Conservation (phyloP, 2,113 vertebrate species). For the Laterallus jamaicensis region DNA sequence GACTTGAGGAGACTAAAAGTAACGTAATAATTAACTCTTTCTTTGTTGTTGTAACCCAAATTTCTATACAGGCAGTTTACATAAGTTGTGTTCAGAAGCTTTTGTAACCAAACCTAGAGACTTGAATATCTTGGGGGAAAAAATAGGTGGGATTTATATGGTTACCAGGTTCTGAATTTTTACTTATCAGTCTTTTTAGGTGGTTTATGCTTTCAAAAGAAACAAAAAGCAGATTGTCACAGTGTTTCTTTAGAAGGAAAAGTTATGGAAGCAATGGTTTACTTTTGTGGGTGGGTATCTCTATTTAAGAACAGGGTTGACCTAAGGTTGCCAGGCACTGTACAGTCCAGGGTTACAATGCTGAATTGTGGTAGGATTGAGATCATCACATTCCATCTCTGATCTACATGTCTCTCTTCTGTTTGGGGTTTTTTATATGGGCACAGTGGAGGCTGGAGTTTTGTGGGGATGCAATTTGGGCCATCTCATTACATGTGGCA, state of each 20-base stretch:
- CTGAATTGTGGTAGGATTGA: not conserved
- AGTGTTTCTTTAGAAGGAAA: not conserved
- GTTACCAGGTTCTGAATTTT: not conserved
- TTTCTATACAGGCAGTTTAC: not conserved
- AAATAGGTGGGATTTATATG: not conserved
- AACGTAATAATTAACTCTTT: not conserved
- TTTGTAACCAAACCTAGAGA: not conserved
- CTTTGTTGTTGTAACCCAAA: not conserved
- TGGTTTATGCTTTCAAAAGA: not conserved
- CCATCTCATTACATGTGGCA: not conserved
- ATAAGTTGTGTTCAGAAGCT: not conserved
- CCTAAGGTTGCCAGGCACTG: not conserved
- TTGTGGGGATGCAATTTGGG: rapidly evolving
- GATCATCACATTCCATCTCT: not conserved
- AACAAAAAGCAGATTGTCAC: not conserved
- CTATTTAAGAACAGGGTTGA: not conserved
- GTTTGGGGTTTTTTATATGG: not conserved
- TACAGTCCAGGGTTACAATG: not conserved
- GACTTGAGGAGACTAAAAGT: not conserved
- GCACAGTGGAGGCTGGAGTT: not conserved
- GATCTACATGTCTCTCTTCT: not conserved
- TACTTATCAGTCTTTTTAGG: not conserved
- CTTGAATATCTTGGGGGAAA: not conserved
- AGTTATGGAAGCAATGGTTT: not conserved
- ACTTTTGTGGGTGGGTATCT: not conserved